Conservation (phyloP, 2,888 invertebrate species). For the Herminia tarsipennalis region DNA sequence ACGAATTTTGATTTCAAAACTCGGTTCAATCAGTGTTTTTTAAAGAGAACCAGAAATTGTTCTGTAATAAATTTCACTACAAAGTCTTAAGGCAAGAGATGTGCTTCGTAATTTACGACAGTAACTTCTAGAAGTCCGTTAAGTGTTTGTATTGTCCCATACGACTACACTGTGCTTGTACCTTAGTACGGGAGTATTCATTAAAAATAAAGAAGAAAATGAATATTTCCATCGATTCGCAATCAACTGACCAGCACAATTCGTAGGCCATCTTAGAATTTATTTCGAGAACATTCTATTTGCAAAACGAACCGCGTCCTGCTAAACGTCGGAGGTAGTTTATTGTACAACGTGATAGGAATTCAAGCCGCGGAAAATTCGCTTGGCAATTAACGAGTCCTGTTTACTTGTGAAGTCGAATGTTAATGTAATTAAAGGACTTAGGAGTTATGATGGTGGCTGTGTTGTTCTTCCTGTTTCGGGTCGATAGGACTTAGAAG, state of each 20-base stretch:
- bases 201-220: no score
- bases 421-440: conserved; percentile 73
- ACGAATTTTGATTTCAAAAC: no score
- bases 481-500: not conserved
- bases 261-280: conserved; percentile 30
- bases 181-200: no score
- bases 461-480: conserved; percentile 5
- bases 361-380: conserved; percentile 65
- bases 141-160: no score
- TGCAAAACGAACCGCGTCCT: conserved; percentile 64
- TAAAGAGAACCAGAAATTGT: no score
- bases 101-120: no score
- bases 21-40: no score
- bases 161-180: no score
- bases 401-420: conserved; percentile 68
- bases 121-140: no score
- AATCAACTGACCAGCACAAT: not conserved
- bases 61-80: no score
- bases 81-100: no score
- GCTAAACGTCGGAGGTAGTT: conserved; percentile 73
- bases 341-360: conserved; percentile 75
- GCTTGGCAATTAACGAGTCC: conserved; percentile 56
- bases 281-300: conserved; percentile 52
- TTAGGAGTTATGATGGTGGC: conserved; percentile 38
- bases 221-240: not conserved